These are phyloP conservation scores for Heteromyza rotundicornis DNA, from an alignment of 2,888 invertebrate genomes.

Conservation along the genomic window DNA sequence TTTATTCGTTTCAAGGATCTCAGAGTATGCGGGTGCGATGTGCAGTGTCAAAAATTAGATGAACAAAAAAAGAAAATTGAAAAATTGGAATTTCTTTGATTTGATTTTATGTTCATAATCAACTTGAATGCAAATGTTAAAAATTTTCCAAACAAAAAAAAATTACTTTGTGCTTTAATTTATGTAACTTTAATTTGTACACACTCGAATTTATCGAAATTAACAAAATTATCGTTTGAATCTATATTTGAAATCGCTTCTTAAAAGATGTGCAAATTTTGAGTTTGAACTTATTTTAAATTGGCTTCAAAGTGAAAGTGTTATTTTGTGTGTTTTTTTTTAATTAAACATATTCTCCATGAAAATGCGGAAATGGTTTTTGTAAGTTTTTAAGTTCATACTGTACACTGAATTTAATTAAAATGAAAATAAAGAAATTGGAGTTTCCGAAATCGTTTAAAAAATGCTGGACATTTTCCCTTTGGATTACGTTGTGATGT, in stretches of 20 bases:
- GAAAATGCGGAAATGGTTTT: constrained; percentile 32
- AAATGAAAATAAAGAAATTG: too few relatives aligned
- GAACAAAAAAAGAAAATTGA: background rate
- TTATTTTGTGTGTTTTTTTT: constrained; percentile 12
- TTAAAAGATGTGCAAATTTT: background rate
- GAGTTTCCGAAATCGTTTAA: too few relatives aligned
- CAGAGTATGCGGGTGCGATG: background rate
- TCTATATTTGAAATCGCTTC: background rate
- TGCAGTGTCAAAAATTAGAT: background rate
- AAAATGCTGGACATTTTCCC: too few relatives aligned
- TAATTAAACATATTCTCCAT: background rate
- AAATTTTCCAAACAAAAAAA: background rate
- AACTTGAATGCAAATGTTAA: background rate
- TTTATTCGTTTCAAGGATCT: background rate
- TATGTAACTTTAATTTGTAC: background rate
- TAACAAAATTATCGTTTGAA: background rate
- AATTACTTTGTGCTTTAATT: background rate
- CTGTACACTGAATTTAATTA: constrained; percentile 6
- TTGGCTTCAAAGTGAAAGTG: constrained; percentile 4
- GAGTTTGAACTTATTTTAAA: background rate
- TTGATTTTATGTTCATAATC: background rate
- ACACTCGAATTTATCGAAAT: background rate
- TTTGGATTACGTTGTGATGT: too few relatives aligned
- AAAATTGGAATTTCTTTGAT: background rate
- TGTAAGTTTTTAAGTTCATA: constrained; percentile 26